Evolutionary conservation across 2,888 invertebrate genomes (phyloP), one percentile per base, ranked within the genome.

Genomic region (Cheilosia grossa): DNA sequence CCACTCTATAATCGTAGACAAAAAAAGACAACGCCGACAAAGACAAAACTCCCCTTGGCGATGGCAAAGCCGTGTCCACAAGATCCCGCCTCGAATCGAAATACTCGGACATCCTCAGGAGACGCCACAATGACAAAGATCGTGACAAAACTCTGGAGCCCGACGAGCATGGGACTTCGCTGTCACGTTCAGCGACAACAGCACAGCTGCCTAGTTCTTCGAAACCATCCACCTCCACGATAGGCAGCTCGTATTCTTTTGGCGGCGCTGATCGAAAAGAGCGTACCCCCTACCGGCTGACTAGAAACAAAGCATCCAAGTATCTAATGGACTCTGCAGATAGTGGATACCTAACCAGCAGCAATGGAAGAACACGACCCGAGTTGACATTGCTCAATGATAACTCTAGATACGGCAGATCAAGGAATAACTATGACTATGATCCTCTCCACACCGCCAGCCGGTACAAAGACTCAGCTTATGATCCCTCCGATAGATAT

Each of bases 21-120:
- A 51, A 90, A 89, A 88, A 88, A 89, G 88, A 89, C 82, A 80
- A 67, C 37, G 79, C 88, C 81, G 92, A 92, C 88, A 90, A 89
- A 89, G 92, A 92, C 83, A 92, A 90, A 88, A 92, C 92, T 40
- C 91, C 92, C 42, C 89, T 89, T 67, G 88, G 87, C 30, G 70
- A 86, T 33, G 88, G 87, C 19, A 87, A 89, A 47, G 87, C 89
- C 63, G 78, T 88, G 90, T 93, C 90, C 56, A 95, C 95, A 30
- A 93, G 96, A 66, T 94, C 94, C 82, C 94, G 96, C 19, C 92
- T 96, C 88, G 96, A 96, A 92, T 96, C 96, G 90, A 96, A 96
- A 91, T 96, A 96, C 91, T 94, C 96, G 1, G 94, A 95, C 19
- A 94, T 96, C 24, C 92, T 96, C 88, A 93, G 89, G 93, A 78